Conservation (phyloP, 2,113 vertebrate species). For the Vidua macroura region DNA sequence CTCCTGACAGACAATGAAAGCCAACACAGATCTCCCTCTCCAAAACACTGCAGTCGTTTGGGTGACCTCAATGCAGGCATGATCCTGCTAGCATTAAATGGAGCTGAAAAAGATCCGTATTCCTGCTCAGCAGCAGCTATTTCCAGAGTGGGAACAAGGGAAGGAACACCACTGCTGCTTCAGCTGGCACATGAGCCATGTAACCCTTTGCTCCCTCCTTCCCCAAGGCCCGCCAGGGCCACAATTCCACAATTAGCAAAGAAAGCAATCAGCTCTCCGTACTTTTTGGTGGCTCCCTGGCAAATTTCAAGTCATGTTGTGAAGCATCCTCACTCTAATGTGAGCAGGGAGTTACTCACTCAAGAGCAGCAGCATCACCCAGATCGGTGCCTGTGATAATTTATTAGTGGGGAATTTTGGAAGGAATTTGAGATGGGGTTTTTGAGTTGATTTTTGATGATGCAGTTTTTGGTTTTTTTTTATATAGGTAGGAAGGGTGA, state of each 20-base stretch:
- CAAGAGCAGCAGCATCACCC: not conserved
- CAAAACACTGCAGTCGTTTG: not conserved
- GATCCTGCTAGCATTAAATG: constrained; percentile 20
- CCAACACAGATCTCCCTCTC: not conserved
- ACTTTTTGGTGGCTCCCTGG: not conserved
- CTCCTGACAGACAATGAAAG: not conserved
- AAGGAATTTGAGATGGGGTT: not conserved
- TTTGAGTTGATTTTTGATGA: not conserved
- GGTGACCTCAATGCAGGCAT: constrained; percentile 10
- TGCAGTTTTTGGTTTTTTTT: not conserved
- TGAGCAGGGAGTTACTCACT: not conserved
- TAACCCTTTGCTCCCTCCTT: not conserved
- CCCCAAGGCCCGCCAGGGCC: not conserved
- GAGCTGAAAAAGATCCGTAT: constrained; percentile 23
- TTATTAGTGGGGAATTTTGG: not conserved
- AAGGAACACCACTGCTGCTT: not conserved
- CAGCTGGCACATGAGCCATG: not conserved
- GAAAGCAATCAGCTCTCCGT: not conserved
- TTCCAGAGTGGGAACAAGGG: not conserved
- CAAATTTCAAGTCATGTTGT: not conserved
- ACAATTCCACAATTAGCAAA: not conserved
- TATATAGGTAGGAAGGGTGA: not conserved
- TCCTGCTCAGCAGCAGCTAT: not conserved
- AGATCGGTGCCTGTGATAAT: not conserved
- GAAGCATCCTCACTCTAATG: not conserved